Evolutionary conservation across 2,113 vertebrate species (phyloP), one percentile per base, ranked within the genome.

Genomic region (Lipotes vexillifer): DNA sequence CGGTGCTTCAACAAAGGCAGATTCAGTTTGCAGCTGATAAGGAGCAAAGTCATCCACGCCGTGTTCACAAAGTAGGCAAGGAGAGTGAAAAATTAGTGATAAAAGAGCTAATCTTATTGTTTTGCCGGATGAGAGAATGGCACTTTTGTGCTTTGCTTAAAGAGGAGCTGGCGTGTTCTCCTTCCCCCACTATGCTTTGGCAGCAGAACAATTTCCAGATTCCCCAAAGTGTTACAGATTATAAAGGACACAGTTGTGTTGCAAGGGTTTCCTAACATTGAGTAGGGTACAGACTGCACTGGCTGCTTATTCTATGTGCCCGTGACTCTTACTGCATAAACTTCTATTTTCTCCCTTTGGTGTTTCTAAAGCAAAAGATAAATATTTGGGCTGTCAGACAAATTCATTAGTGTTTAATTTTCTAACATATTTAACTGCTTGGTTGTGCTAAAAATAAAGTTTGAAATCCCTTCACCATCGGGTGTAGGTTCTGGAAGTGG

Each of bases 21-120:
- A 98, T 98, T 98, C 98, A 96, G 97, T 98, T 97, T 98, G 98
- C 95, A 86, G 97, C 97, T 14, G 98, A 99, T 99, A 99, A 98
- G 98, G 87, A 97, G 97, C 97, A 98, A 99, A 98, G 98, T 98
- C 98, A 98, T 98, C 97, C 98, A 98, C 98, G 97, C 97, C 49
- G n/a, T 99, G 98, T 99, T 99, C 98, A 98, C 98, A 98, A 98
- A 98, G 98, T 96, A 98, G 98, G 94, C 88, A 89, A 98, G 97
- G 98, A 98, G 96, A 98, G 97, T 94, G 98, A 98, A 98, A 98
- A 98, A 98, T 86, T 98, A 98, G 98, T 94, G 98, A 99, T 98
- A 98, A 98, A 99, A 98, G 97, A 97, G 97, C 98, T 98, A 99
- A 99, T 98, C 98, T 98, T 97, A 98, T 98, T 99, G 98, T 99